These are phyloP conservation scores for Eupristina koningsbergeri DNA, from an alignment of 1,140 invertebrate genomes.

Conservation along the genomic window DNA sequence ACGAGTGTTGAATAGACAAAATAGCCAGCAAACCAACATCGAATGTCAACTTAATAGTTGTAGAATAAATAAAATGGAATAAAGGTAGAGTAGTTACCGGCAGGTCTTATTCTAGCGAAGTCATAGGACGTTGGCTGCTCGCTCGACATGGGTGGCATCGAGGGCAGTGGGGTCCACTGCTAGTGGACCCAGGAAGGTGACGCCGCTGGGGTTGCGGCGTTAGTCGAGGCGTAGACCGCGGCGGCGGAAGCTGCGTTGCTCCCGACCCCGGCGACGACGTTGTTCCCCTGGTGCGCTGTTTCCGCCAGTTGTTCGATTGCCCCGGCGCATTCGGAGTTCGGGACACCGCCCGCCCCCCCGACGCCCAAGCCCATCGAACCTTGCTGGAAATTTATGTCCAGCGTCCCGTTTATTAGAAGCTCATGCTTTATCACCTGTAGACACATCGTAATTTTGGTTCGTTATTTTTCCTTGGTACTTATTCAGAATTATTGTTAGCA, in stretches of 20 bases:
- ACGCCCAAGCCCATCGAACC: slow-evolving; percentile 61
- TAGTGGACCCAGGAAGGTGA: slow-evolving; percentile 82
- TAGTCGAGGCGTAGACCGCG: slow-evolving; percentile 69
- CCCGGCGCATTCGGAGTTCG: background rate
- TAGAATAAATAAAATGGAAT: background rate
- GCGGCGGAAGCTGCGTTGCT: slow-evolving; percentile 55
- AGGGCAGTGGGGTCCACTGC: slow-evolving; percentile 67
- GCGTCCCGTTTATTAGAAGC: slow-evolving; percentile 90
- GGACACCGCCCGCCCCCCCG: slow-evolving; percentile 24
- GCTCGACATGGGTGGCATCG: slow-evolving; percentile 63
- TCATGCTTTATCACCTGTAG: slow-evolving; percentile 90
- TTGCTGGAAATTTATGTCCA: slow-evolving; percentile 91
- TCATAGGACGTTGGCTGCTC: slow-evolving; percentile 60
- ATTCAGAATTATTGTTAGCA: no score
- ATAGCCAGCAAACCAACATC: no score
- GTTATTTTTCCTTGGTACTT: background rate
- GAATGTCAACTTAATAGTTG: background rate
- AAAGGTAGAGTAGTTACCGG: slow-evolving; percentile 62
- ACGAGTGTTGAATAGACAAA: no score
- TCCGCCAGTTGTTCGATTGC: slow-evolving; percentile 51
- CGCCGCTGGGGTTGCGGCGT: slow-evolving; percentile 74
- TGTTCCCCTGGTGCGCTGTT: slow-evolving; percentile 5
- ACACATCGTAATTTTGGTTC: background rate
- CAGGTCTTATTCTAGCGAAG: slow-evolving; percentile 59
- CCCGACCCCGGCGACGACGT: slow-evolving; percentile 50